phyloP scores from a whole-genome alignment of 2,888 invertebrate genomes.

The Drosophila merina region DNA sequence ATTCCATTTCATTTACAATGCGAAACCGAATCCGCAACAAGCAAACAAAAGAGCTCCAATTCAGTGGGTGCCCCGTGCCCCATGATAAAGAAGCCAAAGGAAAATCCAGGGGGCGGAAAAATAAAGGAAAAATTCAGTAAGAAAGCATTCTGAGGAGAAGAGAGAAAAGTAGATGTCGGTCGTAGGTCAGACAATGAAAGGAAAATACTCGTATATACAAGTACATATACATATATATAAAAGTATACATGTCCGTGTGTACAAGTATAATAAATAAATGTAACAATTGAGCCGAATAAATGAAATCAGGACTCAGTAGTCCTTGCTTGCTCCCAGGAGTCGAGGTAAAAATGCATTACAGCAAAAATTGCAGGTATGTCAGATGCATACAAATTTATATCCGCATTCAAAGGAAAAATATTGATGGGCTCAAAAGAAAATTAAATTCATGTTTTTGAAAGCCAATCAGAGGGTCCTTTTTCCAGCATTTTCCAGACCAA shows the following conservation, averaged over 20 bases:
- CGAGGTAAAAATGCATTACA: conserved; percentile 8
- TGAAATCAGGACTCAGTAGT: conserved; percentile 61
- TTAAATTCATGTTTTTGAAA: conserved; percentile 8
- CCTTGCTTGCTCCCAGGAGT: no score
- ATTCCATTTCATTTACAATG: conserved; percentile 78
- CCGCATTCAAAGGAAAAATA: neutral
- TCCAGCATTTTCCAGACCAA: no score
- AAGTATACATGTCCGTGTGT: conserved; percentile 26
- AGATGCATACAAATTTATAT: conserved; percentile 19
- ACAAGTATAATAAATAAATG: conserved; percentile 67
- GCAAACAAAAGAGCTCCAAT: conserved; percentile 55
- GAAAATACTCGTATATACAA: conserved; percentile 23
- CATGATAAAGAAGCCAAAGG: conserved; percentile 35
- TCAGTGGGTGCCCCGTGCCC: conserved; percentile 52
- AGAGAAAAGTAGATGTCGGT: conserved; percentile 8
- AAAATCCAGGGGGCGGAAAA: conserved; percentile 1
- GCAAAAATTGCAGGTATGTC: neutral
- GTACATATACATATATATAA: conserved; percentile 20
- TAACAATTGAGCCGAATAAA: conserved; percentile 74
- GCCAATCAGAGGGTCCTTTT: neutral
- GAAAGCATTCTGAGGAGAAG: neutral
- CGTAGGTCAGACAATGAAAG: conserved; percentile 36
- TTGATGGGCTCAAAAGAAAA: neutral
- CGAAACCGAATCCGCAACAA: conserved; percentile 58
- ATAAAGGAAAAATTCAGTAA: conserved; percentile 15